Evolutionary conservation across 1,140 invertebrate species (phyloP), one percentile per base, ranked within the genome.

Genomic region (Lerema accius): DNA sequence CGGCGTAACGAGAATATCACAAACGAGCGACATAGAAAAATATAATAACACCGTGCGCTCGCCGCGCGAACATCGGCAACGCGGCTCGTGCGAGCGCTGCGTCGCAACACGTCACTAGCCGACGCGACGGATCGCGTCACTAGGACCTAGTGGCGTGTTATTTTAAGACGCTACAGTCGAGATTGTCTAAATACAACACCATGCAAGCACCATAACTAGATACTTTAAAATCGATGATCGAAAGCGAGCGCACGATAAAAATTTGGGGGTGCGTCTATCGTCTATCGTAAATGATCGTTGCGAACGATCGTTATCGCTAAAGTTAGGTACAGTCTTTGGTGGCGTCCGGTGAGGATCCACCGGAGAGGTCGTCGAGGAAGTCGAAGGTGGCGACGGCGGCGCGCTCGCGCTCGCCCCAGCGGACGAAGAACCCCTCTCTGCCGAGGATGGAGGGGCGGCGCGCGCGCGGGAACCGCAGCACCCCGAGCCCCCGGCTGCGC

Each of bases 361-460:
- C 91, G 55, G 92, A 93, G 65, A 96, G 86, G 65, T 95, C 93
- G 77, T 96, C 93, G 49, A 96, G 92, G 90, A 96, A 96, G 88
- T 96, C 95, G 83, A 96, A 96, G 67, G 94, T 94, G 23, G 95
- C 94, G 48, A 96, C 94, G 15, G 95, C 95, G 82, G 95, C 95
- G 49, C 92, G 91, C 80, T 96, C 95, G 72, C 95, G 94, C 62
- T 95, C 94, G n/a, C 95, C 95, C 86, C 93, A 96, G 63, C 95
- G 92, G 26, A 95, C 93, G 91, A 93, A 96, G 86, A 96, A 95
- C 76, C 95, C 94, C 37, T 94, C 92, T 32, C 95, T 92, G 63
- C 94, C 94, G 70, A 96, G 94, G 80, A 96, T 95, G 66, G 94
- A 94, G 14, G 94, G 93, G 43, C 94, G 89, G 61, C 86, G 86